Evolutionary conservation across 2,797 vertebrate species (phyloP), one percentile per base, ranked within the genome.

Genomic region (Galaxias olidus): DNA sequence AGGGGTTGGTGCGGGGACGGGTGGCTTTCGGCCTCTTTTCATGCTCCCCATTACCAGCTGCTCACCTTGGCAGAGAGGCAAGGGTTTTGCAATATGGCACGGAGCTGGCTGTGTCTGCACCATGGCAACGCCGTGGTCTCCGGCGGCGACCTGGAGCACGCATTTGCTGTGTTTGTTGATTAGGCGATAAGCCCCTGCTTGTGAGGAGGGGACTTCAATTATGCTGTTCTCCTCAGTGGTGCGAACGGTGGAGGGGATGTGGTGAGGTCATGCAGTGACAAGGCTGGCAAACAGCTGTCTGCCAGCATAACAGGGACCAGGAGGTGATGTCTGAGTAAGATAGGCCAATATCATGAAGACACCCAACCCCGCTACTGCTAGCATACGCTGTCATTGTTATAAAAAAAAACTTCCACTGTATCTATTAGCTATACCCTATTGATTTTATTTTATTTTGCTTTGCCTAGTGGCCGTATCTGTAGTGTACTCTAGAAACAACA

Each of bases 21-120:
- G 52, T 51, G 45, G 14, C 66, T 48, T 61, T 64, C 67, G 48
- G 62, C 66, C 48, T 70, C 51, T 19, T 68, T 75, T 79, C 70
- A 55, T 73, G 63, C 73, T 72, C 73, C 67, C 66, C 69, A 74
- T 81, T 75, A 82, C 84, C 90, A 88, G 84, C 86, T 90, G 89
- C 86, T 89, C 86, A 83, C 84, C 76, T 88, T 89, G 88, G 86
- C 90, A 86, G 17, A 59, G 72, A 72, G 57, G 74, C 67, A 55
- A 73, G 75, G 73, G 80, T 74, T 74, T 77, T 78, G 79, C 79
- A 81, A 81, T 77, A 78, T 81, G 84, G 75, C 69, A 20, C 59
- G 59, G 74, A 57, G 65, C 61, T 64, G 63, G 70, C 69, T 72
- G 69, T 74, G 75, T 63, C 61, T 5, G 44, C 65, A 56, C 75